Base-by-base conservation (phyloP, 2,888 invertebrate genomes). In the Hirtodrosophila confusa region DNA sequence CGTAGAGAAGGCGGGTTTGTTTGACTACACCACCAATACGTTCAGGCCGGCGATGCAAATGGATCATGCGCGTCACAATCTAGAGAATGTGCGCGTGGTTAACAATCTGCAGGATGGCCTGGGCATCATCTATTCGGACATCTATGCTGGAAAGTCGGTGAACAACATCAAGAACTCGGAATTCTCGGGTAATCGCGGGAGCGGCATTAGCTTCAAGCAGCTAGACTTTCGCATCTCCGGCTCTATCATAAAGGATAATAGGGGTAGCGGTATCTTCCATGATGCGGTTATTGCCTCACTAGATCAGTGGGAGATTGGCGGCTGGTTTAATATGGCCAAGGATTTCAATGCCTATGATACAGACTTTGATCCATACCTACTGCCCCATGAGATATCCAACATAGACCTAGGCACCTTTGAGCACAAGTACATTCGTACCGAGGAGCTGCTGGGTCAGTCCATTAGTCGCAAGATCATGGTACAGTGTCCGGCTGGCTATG, bases 101-200 rank as follows among this genome's bases (percentile, higher is more conserved):
- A 95, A 98, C 88, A 99, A 98, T 90, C 94, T 96, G 53, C 96
- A 97, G 82, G 98, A 98, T 89, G 99, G 99, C 0, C 93, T 99
- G 29, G 98, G 98, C 31, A 94, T 99, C 39, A 92, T 98, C 64
- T 99, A 98, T 91, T 97, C 98, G 0, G 98, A 99, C 91, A 95
- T 99, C 62, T 98, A 96, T 90, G 96, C 97, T 24, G 95, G 95
- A 2, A 96, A 96, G 89, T 94, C 95, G 0, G 93, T 96, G 3
- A 97, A 97, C 80, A 94, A 95, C 27, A 95, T 97, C 0, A 94
- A 95, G 79, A 96, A 97, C 90, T 97, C 96, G 0, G 96, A 97
- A 87, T 96, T 97, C 88, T 94, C 94, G 0, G 94, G 95, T 53
- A 98, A 98, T 89, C 94, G 94, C 79, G 97, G 97, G 4, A 97